Evolutionary conservation across 2,888 invertebrate species (phyloP), one percentile per base, ranked within the genome.

Genomic region (Xestobium rufovillosum): DNA sequence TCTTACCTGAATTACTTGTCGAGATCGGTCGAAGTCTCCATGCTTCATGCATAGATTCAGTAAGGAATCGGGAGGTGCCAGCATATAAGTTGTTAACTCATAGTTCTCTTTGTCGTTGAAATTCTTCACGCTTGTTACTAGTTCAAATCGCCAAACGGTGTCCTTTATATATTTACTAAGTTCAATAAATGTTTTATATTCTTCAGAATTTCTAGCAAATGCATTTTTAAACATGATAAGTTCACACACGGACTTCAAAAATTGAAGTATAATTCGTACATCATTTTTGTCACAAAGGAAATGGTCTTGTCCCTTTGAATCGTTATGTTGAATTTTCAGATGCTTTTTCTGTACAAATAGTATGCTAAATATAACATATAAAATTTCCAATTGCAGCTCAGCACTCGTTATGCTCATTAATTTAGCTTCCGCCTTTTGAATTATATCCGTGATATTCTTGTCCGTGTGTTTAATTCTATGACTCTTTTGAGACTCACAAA

Each of bases 1-100:
- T 57, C 66, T 70, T 68, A 88, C 89, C 79, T 85, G 76, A 49
- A 87, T 76, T 41, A 89, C 84, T 66, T 85, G 78, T 52, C 78
- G 76, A 0, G 85, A 86, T 65, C 82, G 80, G 3, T 73, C 71
- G 47, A 81, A 79, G 57, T 86, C 80, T 38, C 76, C 77, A 41
- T 78, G 75, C 51, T 82, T 79, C 26, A 90, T 67, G 27, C 86
- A 86, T 57, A 83, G 70, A 25, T 80, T 74, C n/a, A 87, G 77
- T 28, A 89, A 66, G 45, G 80, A 79, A 46, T 80, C 79, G 1
- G 83, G 81, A 16, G 83, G 75, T 4, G 85, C 78, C 34, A 89
- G 59, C 85, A 90, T 81, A 34, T 75, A 73, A 27, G 75, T 72
- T 34, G 80, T 66, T 44, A 79, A 71, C 50, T 73, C 70, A 8